Percentiles rank a stretch among this genome's conserved stretches.
These are phyloP conservation scores for Dipodomys ordii DNA, from an alignment of 2,113 vertebrate genomes.

Conservation along the genomic window DNA sequence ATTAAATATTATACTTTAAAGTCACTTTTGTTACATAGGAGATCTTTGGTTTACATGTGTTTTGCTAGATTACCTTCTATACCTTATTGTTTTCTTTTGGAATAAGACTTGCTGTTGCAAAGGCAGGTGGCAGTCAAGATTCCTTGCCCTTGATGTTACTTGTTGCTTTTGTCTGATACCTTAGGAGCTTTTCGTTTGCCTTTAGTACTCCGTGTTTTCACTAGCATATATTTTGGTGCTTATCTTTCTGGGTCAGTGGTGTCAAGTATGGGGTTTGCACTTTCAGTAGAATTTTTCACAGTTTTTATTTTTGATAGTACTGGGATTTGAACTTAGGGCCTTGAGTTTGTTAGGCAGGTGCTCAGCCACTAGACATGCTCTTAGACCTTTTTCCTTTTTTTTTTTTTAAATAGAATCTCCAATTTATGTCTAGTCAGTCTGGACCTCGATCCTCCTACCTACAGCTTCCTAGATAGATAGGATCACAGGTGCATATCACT, in stretches of 20 bases:
- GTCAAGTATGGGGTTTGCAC: neutral
- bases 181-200: neutral
- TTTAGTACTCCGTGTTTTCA: neutral
- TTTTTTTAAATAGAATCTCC: too few species aligned
- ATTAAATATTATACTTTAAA: neutral
- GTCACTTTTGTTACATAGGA: neutral
- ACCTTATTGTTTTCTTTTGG: conserved; percentile 2
- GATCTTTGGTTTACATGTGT: neutral
- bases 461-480: too few species aligned
- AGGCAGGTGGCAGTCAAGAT: neutral
- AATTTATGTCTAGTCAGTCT: too few species aligned
- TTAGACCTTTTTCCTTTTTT: neutral
- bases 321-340: too few species aligned
- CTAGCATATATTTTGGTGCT: neutral
- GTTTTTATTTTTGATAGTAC: too few species aligned
- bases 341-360: neutral
- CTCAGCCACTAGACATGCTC: neutral
- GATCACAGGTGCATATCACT: too few species aligned
- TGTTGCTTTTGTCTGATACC: neutral
- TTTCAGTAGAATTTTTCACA: neutral
- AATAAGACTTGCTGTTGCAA: neutral
- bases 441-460: too few species aligned
- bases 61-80: neutral
- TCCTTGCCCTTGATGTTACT: neutral
- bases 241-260: neutral